Conservation (phyloP, 2,113 vertebrate species). For the Bubo scandiacus region DNA sequence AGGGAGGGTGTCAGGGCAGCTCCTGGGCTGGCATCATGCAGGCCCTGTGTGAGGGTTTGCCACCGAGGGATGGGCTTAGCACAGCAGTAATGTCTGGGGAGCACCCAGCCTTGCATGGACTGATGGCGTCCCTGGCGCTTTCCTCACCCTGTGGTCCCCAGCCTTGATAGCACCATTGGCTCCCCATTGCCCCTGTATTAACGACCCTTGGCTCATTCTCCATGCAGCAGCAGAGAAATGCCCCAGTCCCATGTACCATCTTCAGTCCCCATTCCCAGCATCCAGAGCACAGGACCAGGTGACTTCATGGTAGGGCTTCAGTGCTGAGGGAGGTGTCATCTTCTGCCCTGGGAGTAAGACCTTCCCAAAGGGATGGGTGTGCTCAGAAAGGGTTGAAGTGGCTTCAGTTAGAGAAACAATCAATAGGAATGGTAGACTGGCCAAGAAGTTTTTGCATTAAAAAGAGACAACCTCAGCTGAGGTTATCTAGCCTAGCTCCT, state of each 20-base stretch:
- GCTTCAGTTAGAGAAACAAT: neutral
- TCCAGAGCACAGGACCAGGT: neutral
- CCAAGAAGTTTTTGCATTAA: neutral
- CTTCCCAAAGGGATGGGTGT: neutral
- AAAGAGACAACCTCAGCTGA: neutral
- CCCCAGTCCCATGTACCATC: too few relatives aligned
- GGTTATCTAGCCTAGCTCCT: neutral
- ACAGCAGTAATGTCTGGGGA: neutral
- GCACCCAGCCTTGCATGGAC: neutral
- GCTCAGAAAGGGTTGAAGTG: neutral
- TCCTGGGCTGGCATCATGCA: neutral
- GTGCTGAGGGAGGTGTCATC: neutral
- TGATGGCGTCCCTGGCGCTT: neutral
- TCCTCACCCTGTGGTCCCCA: neutral
- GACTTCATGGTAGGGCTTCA: rapidly evolving
- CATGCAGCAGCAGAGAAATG: neutral
- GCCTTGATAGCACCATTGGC: neutral
- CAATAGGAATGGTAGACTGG: neutral
- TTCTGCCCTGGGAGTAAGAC: neutral
- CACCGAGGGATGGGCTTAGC: rapidly evolving
- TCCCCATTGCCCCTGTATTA: neutral
- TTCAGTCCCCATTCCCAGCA: neutral
- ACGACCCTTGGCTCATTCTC: neutral
- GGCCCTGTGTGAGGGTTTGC: neutral
- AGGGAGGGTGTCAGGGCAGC: neutral